Evolutionary conservation across 2,113 vertebrate species (phyloP).

Genomic region (Macquaria australasica): DNA sequence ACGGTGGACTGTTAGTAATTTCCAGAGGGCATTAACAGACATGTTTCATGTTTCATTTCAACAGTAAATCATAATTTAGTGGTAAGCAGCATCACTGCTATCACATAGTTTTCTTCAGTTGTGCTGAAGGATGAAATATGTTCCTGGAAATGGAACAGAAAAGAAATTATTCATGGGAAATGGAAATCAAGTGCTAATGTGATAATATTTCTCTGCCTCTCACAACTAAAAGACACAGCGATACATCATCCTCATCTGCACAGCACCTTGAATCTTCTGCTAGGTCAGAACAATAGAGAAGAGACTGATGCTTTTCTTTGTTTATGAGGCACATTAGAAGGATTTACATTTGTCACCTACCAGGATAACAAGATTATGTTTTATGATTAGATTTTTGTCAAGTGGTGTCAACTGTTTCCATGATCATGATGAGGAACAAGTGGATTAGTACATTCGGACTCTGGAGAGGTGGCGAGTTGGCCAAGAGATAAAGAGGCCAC

Average conservation of each 20-base stretch:
- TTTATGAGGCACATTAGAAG: slow-evolving; percentile 42
- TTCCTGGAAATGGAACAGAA: slow-evolving; percentile 62
- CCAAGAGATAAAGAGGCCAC: slow-evolving; percentile 46
- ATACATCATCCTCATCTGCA: slow-evolving; percentile 68
- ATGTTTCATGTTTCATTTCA: slow-evolving; percentile 61
- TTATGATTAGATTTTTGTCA: slow-evolving; percentile 63
- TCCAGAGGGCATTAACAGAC: slow-evolving; percentile 55
- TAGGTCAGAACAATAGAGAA: slow-evolving; percentile 51
- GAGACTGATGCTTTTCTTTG: slow-evolving; percentile 52
- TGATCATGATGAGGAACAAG: slow-evolving; percentile 52
- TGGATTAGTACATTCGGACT: slow-evolving; percentile 49
- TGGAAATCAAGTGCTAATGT: slow-evolving; percentile 82
- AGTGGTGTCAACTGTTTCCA: slow-evolving; percentile 53
- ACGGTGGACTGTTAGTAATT: slow-evolving; percentile 44
- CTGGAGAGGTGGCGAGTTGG: slow-evolving; percentile 44
- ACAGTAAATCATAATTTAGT: slow-evolving; percentile 70
- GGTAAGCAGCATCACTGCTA: slow-evolving; percentile 43
- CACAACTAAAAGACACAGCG: slow-evolving; percentile 62
- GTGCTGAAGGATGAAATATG: slow-evolving; percentile 71
- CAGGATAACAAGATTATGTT: slow-evolving; percentile 59
- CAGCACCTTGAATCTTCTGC: slow-evolving; percentile 57
- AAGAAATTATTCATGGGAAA: slow-evolving; percentile 80
- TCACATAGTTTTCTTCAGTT: slow-evolving; percentile 59
- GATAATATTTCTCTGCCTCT: slow-evolving; percentile 78
- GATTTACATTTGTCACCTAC: slow-evolving; percentile 68